phyloP scores from a whole-genome alignment of 2,888 invertebrate genomes.

The Tiphia femorata region DNA sequence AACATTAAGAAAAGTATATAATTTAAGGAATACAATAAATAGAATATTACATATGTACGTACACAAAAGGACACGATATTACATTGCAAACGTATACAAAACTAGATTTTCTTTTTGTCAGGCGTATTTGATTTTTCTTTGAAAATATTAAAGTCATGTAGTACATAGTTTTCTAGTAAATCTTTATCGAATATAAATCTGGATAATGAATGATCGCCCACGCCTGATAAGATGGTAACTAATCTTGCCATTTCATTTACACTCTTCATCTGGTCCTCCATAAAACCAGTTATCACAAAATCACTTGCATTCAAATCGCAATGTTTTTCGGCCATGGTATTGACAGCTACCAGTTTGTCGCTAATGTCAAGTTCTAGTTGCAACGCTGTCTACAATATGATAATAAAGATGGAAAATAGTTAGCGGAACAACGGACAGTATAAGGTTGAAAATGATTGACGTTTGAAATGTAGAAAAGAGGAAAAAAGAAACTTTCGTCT shows the following conservation, averaged over 20 bases:
- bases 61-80: too few relatives aligned
- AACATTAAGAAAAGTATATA: too few relatives aligned
- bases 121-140: too few relatives aligned
- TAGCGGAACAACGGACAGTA: too few relatives aligned
- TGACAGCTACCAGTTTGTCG: conserved; percentile 67
- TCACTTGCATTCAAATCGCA: conserved; percentile 71
- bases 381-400: conserved; percentile 44
- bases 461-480: too few relatives aligned
- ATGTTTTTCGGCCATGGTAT: conserved; percentile 67
- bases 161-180: conserved; percentile 51
- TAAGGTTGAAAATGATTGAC: too few relatives aligned
- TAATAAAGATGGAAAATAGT: neutral
- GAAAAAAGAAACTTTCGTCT: too few relatives aligned
- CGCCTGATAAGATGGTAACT: conserved; percentile 67
- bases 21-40: too few relatives aligned
- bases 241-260: conserved; percentile 74
- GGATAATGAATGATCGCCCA: conserved; percentile 54
- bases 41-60: too few relatives aligned
- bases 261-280: conserved; percentile 74
- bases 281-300: conserved; percentile 71
- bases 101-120: too few relatives aligned
- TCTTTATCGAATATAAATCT: conserved; percentile 59
- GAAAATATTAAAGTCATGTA: conserved; percentile 45
- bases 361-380: conserved; percentile 51
- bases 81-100: too few relatives aligned